Evolutionary conservation across 2,888 invertebrate genomes (phyloP).

Genomic region (Icerya purchasi): DNA sequence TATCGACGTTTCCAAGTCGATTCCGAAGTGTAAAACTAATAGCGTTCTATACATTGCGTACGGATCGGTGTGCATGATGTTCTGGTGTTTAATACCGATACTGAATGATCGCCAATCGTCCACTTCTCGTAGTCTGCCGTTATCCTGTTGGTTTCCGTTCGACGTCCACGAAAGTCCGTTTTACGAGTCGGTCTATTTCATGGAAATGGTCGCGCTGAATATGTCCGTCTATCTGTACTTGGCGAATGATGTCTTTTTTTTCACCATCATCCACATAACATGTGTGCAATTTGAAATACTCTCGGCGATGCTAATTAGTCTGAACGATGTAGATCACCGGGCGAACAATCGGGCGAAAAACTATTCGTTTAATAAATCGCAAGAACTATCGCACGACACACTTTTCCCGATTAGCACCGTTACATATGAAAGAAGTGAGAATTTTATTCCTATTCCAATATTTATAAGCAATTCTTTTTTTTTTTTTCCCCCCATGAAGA

Average conservation of each 20-base stretch:
- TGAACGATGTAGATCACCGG: no score
- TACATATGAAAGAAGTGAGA: no score
- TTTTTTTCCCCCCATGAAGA: no score
- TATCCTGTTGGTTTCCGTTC: conserved; percentile 14
- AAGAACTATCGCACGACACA: no score
- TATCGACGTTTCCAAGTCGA: background rate
- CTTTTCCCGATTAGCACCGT: no score
- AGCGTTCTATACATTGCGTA: background rate
- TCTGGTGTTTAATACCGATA: background rate
- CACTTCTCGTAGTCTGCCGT: conserved; percentile 2
- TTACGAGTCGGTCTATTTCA: conserved; percentile 12
- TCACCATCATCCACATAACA: conserved; percentile 16
- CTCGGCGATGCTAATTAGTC: conserved; percentile 5
- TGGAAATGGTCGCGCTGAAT: conserved; percentile 10
- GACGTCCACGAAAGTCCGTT: conserved; percentile 6
- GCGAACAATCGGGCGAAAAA: no score
- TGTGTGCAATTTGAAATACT: conserved; percentile 13
- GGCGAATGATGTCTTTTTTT: conserved; percentile 16
- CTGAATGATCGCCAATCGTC: background rate
- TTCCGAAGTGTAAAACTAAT: background rate
- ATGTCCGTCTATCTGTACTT: conserved; percentile 16
- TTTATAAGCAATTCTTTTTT: no score
- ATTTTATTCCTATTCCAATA: no score
- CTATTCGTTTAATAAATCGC: no score
- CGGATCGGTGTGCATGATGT: background rate